A percentile compares a stretch with the other conserved stretches of the same genome.
These are phyloP conservation scores for Octodon degus DNA, from an alignment of 2,113 vertebrate species.

Conservation along the genomic window DNA sequence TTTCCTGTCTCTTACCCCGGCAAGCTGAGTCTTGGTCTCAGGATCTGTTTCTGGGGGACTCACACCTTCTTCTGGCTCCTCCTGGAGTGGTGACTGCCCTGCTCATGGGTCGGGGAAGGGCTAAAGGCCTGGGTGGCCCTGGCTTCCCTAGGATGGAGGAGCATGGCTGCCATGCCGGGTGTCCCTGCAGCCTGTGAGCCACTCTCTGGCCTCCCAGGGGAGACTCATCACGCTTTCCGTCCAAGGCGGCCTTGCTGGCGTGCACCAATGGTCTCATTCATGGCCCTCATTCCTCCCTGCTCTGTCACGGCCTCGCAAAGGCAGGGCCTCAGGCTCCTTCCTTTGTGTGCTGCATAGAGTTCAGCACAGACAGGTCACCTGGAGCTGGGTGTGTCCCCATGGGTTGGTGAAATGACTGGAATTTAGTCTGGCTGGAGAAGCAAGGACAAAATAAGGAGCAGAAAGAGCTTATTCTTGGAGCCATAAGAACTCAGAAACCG, in stretches of 20 bases:
- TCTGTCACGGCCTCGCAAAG: not conserved
- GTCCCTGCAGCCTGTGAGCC: not conserved
- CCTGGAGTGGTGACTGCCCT: not conserved
- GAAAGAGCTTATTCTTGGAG: constrained; percentile 50
- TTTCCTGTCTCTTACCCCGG: not conserved
- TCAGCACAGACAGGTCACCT: not conserved
- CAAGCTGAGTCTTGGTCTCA: not conserved
- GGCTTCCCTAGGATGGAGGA: not conserved
- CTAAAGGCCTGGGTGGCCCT: not conserved
- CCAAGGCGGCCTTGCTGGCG: not conserved
- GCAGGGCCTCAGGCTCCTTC: not conserved
- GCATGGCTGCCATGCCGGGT: accelerated
- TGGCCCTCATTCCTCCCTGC: not conserved
- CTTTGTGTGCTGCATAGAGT: not conserved
- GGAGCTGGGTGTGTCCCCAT: not conserved
- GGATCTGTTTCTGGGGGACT: not conserved
- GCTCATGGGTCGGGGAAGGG: not conserved
- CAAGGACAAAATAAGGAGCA: constrained; percentile 37
- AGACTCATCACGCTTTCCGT: not conserved
- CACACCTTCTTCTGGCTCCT: not conserved
- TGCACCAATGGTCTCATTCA: not conserved
- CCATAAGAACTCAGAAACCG: constrained; percentile 63
- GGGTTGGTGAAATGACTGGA: not conserved
- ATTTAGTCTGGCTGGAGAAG: constrained; percentile 30
- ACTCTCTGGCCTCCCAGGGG: not conserved